Conservation (phyloP, 2,113 vertebrate species). For the Aegotheles bennettii region DNA sequence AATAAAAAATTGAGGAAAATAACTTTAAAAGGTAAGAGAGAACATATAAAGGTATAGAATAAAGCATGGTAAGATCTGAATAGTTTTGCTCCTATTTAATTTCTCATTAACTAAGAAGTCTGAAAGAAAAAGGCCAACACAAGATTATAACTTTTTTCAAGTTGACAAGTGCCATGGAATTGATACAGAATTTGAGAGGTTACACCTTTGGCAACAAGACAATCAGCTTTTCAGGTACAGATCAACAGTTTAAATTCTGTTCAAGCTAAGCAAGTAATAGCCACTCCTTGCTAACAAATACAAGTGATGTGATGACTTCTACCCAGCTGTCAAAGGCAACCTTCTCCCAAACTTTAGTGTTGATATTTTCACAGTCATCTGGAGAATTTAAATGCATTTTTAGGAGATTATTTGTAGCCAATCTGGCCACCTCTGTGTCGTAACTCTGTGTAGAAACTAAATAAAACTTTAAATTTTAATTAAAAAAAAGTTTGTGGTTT, state of each 20-base stretch:
- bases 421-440: neutral
- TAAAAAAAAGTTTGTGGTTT: neutral
- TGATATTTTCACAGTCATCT: neutral
- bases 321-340: neutral
- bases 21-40: neutral
- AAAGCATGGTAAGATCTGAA: neutral
- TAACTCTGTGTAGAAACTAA: neutral
- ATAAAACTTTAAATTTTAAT: neutral
- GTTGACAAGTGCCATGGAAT: neutral
- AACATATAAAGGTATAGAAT: neutral
- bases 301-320: neutral
- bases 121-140: neutral
- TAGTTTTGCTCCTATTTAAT: neutral
- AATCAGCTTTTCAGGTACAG: neutral
- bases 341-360: neutral
- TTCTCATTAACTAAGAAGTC: neutral
- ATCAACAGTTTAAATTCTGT: neutral
- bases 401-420: rapidly evolving
- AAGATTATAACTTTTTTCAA: neutral
- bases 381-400: neutral
- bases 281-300: neutral
- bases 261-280: neutral
- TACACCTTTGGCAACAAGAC: neutral
- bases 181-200: neutral
- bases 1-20: neutral